phyloP scores from a whole-genome alignment of 1,140 invertebrate species.

The Cecropterus lyciades region DNA sequence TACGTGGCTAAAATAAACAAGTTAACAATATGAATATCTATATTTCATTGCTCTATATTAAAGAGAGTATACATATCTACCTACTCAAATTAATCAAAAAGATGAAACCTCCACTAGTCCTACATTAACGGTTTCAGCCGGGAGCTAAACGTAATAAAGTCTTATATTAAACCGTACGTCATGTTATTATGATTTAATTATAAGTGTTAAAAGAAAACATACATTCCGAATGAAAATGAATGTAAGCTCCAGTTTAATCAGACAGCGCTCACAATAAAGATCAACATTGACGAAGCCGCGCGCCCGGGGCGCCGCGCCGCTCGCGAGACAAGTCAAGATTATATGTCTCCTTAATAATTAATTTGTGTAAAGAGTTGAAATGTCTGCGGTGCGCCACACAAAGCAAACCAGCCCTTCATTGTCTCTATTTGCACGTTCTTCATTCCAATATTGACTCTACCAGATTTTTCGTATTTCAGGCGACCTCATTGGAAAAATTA shows the following conservation, averaged over 20 bases:
- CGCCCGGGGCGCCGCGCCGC: slow-evolving; percentile 38
- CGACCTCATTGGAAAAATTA: not conserved
- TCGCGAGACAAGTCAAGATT: slow-evolving; percentile 61
- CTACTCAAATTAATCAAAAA: not conserved
- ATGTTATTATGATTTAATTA: slow-evolving; percentile 67
- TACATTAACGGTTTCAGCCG: slow-evolving; percentile 15
- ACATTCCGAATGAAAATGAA: slow-evolving; percentile 48
- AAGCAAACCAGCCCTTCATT: slow-evolving; percentile 51
- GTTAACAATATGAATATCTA: no score
- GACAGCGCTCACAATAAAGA: slow-evolving; percentile 63
- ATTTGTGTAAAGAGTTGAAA: slow-evolving; percentile 77
- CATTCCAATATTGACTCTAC: slow-evolving; percentile 21
- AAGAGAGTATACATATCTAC: no score
- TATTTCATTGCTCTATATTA: no score
- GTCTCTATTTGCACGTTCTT: slow-evolving; percentile 57
- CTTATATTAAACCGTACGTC: slow-evolving; percentile 29
- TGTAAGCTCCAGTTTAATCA: slow-evolving; percentile 66
- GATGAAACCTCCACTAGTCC: slow-evolving; percentile 8
- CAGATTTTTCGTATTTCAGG: slow-evolving; percentile 8
- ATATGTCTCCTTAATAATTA: slow-evolving; percentile 73
- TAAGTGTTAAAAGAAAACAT: slow-evolving; percentile 56
- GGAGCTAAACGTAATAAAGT: slow-evolving; percentile 22
- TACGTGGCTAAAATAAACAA: no score
- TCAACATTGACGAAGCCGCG: slow-evolving; percentile 59
- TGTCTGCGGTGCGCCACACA: slow-evolving; percentile 48